These are phyloP conservation scores for Crocuta crocuta DNA, from an alignment of 2,113 vertebrate species.

Conservation along the genomic window DNA sequence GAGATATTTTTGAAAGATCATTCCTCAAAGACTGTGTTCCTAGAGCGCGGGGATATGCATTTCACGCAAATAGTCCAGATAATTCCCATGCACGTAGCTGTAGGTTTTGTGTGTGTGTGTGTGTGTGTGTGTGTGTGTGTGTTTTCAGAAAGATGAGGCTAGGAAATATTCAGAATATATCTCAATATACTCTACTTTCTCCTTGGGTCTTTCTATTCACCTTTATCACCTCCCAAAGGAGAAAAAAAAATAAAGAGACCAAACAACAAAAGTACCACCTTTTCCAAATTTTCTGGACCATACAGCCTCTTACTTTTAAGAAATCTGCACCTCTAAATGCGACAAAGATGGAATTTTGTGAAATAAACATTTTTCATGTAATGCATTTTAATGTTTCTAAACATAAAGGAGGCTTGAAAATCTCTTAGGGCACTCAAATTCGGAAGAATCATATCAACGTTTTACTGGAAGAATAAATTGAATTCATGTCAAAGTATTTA, in stretches of 20 bases:
- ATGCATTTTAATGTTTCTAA: background rate
- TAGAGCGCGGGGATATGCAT: background rate
- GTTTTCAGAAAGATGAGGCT: background rate
- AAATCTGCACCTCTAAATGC: background rate
- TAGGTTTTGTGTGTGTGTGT: too few species aligned
- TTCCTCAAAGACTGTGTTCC: background rate
- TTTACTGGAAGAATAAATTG: slow-evolving; percentile 13
- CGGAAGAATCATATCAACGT: background rate
- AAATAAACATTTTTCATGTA: background rate
- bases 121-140: background rate
- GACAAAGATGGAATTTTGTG: background rate
- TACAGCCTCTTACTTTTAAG: background rate
- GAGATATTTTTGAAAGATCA: background rate
- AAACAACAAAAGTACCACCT: background rate
- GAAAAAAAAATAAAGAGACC: background rate
- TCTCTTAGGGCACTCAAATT: background rate
- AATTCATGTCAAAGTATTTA: slow-evolving; percentile 73
- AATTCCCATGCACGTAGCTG: background rate
- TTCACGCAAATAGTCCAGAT: background rate
- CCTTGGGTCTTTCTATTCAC: background rate
- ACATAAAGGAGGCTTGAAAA: background rate
- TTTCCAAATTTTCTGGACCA: background rate
- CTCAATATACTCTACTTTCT: background rate
- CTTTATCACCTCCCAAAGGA: background rate
- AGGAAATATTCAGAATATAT: background rate